Evolutionary conservation across 1,140 invertebrate species (phyloP), one percentile per base, ranked within the genome.

Genomic region (Procambarus clarkii): DNA sequence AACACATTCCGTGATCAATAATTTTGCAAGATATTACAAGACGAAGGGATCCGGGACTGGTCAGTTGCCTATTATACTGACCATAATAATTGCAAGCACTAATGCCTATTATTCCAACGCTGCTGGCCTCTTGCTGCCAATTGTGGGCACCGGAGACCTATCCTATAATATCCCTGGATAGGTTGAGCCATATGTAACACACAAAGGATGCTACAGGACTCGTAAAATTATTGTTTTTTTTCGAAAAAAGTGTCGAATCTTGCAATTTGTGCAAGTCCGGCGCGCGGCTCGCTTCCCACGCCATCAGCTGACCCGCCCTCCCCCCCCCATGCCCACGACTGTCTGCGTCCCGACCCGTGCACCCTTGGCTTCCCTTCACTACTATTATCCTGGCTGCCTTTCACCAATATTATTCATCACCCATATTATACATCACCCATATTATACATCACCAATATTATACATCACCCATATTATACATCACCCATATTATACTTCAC

Each of bases 21-120:
- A 79, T 79, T 50, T 48, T 48, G 45, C 45, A 4, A 64, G 60
- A 64, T 64, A 81, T 81, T 48, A 81, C 50, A 24, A 60, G 77
- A 82, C 50, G 3, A 13, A 45, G 44, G 54, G 64, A 85, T 74
- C 69, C 69, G 69, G 60, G 45, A 54, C 9, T 21, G 48, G 64
- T 24, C 4, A n/a, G 64, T 21, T 54, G 82, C 58, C 34, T 34
- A 84, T n/a, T 54, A 69, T 18, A 60, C n/a, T 13, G 50, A 60
- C 46, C 76, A 44, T n/a, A 48, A 44, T n/a, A 48, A 21, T 21
- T 45, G 48, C 34, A 34, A 34, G 34, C 44, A 78, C 13, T 9
- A 78, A 78, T 7, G 0, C n/a, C 34, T 8, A 76, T 76, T 76
- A 34, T 76, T 8, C 0, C 21, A 8, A 8, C 21, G 71, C 15